Percentiles rank a stretch among this genome's conserved stretches.
Conservation (phyloP, 2,113 vertebrate species). For the Pteruthius melanotis region DNA sequence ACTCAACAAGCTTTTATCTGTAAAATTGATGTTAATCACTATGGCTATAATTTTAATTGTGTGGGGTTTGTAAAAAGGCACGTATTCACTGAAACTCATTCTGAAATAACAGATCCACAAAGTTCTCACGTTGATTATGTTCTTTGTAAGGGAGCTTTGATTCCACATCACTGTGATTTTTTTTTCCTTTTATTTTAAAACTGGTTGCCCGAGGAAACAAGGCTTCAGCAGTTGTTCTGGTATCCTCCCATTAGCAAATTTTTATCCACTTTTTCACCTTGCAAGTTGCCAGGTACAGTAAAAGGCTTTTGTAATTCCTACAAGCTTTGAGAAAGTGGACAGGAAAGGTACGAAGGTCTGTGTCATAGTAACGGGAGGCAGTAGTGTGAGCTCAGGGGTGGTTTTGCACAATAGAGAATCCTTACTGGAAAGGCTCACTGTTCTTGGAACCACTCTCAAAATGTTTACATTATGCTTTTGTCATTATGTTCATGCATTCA, state of each 20-base stretch:
- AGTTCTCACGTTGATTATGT: not conserved
- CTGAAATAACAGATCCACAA: not conserved
- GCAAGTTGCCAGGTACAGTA: not conserved
- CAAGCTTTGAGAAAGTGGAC: not conserved
- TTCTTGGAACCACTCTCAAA: not conserved
- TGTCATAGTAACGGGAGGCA: not conserved
- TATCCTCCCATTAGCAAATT: not conserved
- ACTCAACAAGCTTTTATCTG: not conserved
- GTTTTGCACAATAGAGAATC: not conserved
- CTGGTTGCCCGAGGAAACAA: not conserved
- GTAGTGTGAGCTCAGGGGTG: rapidly evolving
- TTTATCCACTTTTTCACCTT: not conserved
- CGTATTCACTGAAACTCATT: not conserved
- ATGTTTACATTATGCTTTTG: not conserved
- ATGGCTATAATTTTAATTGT: not conserved
- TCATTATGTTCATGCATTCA: not conserved
- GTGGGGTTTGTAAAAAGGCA: not conserved
- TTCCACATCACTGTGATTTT: not conserved
- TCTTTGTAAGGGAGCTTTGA: not conserved
- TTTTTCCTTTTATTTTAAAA: not conserved
- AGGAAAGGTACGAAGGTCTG: not conserved
- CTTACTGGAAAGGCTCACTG: not conserved
- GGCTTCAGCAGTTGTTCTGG: not conserved
- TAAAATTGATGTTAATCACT: not conserved
- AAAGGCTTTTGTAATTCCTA: not conserved